Evolutionary conservation across 2,113 vertebrate species (phyloP).

Genomic region (Saimiri boliviensis): DNA sequence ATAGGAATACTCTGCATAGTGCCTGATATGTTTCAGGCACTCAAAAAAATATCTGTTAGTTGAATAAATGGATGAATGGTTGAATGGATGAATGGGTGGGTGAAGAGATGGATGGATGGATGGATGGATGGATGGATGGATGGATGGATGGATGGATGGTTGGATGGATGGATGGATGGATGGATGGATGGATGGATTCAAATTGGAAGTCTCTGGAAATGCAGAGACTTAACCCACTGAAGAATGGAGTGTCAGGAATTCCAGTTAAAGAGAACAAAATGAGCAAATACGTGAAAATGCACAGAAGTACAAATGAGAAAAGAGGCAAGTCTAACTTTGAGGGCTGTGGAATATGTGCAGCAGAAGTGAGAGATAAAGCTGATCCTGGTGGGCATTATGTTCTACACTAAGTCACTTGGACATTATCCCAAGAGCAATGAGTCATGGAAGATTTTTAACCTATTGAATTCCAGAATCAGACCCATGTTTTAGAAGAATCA

Average conservation of each 20-base stretch:
- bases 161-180: too few species aligned
- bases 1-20: not conserved
- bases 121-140: too few species aligned
- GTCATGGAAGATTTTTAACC: slow-evolving; percentile 7
- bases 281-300: not conserved
- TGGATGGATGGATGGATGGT: too few species aligned
- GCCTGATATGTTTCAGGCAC: not conserved
- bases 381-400: not conserved
- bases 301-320: not conserved
- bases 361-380: not conserved
- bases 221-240: not conserved
- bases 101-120: not conserved
- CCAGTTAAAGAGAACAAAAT: not conserved
- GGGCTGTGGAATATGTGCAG: not conserved
- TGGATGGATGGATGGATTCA: not conserved
- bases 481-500: not conserved
- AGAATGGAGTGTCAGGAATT: not conserved
- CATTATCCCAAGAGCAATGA: not conserved
- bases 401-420: not conserved
- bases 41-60: not conserved
- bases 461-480: not conserved
- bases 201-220: slow-evolving; percentile 16
- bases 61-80: not conserved
- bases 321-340: not conserved
- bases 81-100: not conserved